These are phyloP conservation scores for Fragum whitleyi DNA, from an alignment of 2,888 invertebrate genomes.

Conservation along the genomic window DNA sequence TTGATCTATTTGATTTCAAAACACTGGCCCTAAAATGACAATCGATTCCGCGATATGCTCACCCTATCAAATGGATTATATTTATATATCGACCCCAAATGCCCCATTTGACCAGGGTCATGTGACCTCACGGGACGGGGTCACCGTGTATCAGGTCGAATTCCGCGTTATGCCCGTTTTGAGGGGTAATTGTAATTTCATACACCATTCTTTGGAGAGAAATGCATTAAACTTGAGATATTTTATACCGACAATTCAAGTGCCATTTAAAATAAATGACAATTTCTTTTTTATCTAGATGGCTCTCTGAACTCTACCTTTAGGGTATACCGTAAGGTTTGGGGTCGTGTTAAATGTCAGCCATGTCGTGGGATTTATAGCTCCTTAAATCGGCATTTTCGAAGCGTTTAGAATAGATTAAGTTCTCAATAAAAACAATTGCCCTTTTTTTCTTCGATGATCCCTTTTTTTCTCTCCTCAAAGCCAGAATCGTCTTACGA, in stretches of 20 bases:
- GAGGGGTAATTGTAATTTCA: slow-evolving; percentile 56
- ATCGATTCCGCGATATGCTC: slow-evolving; percentile 11
- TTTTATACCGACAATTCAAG: slow-evolving; percentile 28
- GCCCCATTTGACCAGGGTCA: slow-evolving; percentile 47
- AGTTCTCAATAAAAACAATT: too few relatives aligned
- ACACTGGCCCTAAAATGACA: slow-evolving; percentile 23
- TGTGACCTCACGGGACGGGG: slow-evolving; percentile 45
- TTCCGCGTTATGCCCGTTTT: slow-evolving; percentile 20
- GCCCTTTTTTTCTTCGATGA: too few relatives aligned
- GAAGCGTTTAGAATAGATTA: too few relatives aligned
- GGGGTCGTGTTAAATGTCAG: slow-evolving; percentile 48
- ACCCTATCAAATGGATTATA: slow-evolving; percentile 36
- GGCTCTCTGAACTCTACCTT: slow-evolving; percentile 8
- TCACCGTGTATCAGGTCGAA: slow-evolving; percentile 49
- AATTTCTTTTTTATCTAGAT: slow-evolving; percentile 34
- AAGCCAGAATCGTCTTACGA: too few relatives aligned
- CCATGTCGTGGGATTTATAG: slow-evolving; percentile 43
- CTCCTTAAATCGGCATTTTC: not conserved
- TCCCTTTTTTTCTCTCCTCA: too few relatives aligned
- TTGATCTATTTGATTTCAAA: slow-evolving; percentile 40
- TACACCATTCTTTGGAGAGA: slow-evolving; percentile 40
- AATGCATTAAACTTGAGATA: slow-evolving; percentile 47
- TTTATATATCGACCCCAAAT: slow-evolving; percentile 47
- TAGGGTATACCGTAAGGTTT: not conserved
- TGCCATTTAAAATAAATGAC: slow-evolving; percentile 38